These are phyloP conservation scores for Lamellibrachia luymesi DNA, from an alignment of 1,140 invertebrate species.

Conservation along the genomic window DNA sequence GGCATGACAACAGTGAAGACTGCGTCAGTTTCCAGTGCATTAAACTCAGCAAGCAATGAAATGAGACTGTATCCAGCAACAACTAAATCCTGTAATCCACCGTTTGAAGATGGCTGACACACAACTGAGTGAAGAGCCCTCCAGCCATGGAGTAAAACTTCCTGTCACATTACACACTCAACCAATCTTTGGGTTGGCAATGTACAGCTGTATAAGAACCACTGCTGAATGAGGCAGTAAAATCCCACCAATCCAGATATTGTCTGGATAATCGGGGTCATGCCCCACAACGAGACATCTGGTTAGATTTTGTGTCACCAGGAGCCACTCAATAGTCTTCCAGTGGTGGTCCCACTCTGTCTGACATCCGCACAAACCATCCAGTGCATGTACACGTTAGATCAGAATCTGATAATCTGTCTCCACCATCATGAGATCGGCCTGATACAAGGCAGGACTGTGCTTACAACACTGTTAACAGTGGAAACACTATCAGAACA, in stretches of 20 bases:
- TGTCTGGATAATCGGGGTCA: neutral
- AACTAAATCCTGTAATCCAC: neutral
- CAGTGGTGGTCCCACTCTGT: neutral
- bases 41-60: neutral
- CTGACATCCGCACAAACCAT: neutral
- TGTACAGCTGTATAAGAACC: neutral
- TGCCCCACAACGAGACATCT: neutral
- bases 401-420: neutral
- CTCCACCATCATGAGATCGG: neutral
- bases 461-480: neutral
- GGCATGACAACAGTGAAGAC: neutral
- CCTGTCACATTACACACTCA: neutral
- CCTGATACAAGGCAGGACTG: neutral
- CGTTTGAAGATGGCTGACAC: neutral
- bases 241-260: neutral
- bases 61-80: neutral
- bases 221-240: neutral
- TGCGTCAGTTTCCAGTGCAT: neutral
- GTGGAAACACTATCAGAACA: constrained; percentile 4
- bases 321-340: neutral
- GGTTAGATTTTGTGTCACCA: neutral
- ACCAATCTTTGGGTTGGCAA: neutral
- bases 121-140: neutral
- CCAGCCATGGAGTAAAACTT: neutral
- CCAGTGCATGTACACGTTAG: neutral